Percentiles rank a stretch among this genome's conserved stretches.
These are phyloP conservation scores for Paracanthobrama guichenoti DNA, from an alignment of 2,113 vertebrate genomes.

Conservation along the genomic window DNA sequence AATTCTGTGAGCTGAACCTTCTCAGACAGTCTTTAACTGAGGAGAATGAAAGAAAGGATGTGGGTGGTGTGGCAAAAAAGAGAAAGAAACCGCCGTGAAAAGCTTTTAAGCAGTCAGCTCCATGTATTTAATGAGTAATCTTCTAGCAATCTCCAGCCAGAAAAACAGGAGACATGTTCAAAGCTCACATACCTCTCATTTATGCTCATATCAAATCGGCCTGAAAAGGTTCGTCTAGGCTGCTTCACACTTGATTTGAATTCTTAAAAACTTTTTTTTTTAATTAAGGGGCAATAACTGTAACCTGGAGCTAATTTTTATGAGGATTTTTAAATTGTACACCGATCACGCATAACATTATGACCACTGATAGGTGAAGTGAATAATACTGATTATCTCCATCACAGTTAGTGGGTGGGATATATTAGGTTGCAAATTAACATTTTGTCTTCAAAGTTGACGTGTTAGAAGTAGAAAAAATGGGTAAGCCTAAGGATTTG, in stretches of 20 bases:
- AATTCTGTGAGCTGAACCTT: constrained; percentile 33
- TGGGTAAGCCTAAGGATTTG: too few relatives aligned
- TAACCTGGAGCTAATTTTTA: not conserved
- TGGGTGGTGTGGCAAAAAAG: not conserved
- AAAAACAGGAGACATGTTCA: not conserved
- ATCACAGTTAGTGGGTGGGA: too few relatives aligned
- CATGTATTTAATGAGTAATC: too few relatives aligned
- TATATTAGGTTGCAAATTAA: too few relatives aligned
- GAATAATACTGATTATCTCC: too few relatives aligned
- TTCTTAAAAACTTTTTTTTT: too few relatives aligned
- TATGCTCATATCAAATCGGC: not conserved
- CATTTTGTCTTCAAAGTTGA: too few relatives aligned
- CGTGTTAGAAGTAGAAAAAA: too few relatives aligned
- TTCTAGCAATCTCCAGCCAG: not conserved
- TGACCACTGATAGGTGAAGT: too few relatives aligned
- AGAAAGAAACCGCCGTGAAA: constrained; percentile 1
- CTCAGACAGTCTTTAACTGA: not conserved
- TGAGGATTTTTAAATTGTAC: not conserved
- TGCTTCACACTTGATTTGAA: not conserved
- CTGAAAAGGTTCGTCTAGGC: not conserved
- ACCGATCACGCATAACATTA: too few relatives aligned
- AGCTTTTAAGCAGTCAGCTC: not conserved
- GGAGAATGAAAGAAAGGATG: not conserved
- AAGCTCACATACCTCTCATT: not conserved
- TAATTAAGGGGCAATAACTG: too few relatives aligned